Evolutionary conservation across 2,113 vertebrate species (phyloP).

Genomic region (Aegithalos caudatus): DNA sequence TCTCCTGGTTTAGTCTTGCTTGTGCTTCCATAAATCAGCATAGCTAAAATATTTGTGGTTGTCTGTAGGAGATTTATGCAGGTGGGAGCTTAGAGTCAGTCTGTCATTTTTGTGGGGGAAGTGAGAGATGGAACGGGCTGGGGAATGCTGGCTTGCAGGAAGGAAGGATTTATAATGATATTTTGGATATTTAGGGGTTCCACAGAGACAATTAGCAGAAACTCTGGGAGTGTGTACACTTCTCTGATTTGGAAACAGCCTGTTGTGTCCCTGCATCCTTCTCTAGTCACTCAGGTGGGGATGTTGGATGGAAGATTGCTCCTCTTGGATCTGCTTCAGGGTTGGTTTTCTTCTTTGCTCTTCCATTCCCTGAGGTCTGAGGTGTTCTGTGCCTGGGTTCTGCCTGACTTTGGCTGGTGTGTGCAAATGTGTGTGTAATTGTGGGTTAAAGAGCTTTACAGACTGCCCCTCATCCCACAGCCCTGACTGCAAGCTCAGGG

Average conservation of each 20-base stretch:
- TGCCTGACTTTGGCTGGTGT: neutral
- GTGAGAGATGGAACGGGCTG: slow-evolving; percentile 31
- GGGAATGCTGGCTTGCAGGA: slow-evolving; percentile 53
- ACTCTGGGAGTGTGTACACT: neutral
- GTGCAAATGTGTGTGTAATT: neutral
- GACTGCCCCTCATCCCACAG: neutral
- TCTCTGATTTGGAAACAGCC: neutral
- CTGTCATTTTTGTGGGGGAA: slow-evolving; percentile 69
- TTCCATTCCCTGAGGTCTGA: neutral
- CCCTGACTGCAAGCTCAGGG: neutral
- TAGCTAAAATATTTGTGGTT: slow-evolving; percentile 79
- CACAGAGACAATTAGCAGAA: neutral
- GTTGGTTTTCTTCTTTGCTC: neutral
- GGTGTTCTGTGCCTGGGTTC: neutral
- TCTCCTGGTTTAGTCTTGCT: slow-evolving; percentile 63
- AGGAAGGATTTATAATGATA: slow-evolving; percentile 40
- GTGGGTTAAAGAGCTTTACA: neutral
- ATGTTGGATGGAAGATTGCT: neutral
- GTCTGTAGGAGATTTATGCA: slow-evolving; percentile 78
- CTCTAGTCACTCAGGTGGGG: neutral
- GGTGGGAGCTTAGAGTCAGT: slow-evolving; percentile 74
- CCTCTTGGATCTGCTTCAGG: neutral
- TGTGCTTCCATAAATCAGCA: slow-evolving; percentile 77
- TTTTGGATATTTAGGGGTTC: slow-evolving; percentile 28
- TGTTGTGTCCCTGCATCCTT: neutral